Evolutionary conservation across 2,888 invertebrate species (phyloP), one percentile per base, ranked within the genome.

Genomic region (Leptinotarsa juncta): DNA sequence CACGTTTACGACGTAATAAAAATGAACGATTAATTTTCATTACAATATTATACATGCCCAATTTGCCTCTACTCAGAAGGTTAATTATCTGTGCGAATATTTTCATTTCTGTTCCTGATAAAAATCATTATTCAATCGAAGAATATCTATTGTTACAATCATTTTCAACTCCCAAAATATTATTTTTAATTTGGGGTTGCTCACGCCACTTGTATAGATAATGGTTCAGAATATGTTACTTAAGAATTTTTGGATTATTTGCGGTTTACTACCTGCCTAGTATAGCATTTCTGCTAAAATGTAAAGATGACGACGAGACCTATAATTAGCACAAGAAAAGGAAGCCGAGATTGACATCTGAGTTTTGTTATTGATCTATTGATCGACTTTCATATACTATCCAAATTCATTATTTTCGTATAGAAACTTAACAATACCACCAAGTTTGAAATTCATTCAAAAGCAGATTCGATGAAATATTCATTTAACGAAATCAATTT

Each of bases 241-340:
- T 20, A 23, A 57, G 57, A 23, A 57, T 57, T 57, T 57, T 57
- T 23, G 23, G 57, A 57, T 57, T 57, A 57, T 57, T 57, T 23
- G 57, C 20, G 57, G 57, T 57, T 57, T 23, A 57, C 57, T 57
- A 57, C 57, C 57, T 57, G 57, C 57, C 20, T 20, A 14, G 57
- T 57, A 57, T 57, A 57, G 14, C 57, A 57, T 20, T 57, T 57
- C 57, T 57, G 57, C 57, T 15, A 57, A 57, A 57, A 57, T 57
- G 57, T 57, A 57, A 57, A 57, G 57, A 23, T 57, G 20, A 57
- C 53, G 53, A 53, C 57, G 20, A 57, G 57, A 57, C 12, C 57
- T 57, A 57, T 57, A 57, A 57, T 57, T 57, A 57, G 57, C 15
- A 23, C 20, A 57, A 57, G 57, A 23, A 57, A 57, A 57, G 23